Evolutionary conservation across 2,797 vertebrate species (phyloP).

Genomic region (Enteromius unitaeniatus): DNA sequence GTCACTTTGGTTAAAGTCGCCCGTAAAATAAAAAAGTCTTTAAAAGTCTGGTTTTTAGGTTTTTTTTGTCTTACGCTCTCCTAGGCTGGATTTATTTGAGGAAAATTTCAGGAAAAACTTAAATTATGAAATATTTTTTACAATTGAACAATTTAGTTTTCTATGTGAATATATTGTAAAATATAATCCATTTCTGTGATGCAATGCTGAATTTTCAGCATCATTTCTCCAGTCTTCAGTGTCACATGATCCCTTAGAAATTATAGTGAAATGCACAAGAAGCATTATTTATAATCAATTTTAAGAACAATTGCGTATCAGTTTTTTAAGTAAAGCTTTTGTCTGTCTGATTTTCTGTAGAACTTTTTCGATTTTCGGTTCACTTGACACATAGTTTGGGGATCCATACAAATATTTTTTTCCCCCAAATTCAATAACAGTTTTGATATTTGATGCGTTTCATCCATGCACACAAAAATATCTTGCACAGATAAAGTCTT

Average conservation of each 20-base stretch:
- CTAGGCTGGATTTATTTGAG: neutral
- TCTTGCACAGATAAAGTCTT: constrained; percentile 24
- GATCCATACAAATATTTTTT: neutral
- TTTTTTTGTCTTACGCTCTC: neutral
- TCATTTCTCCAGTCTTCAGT: constrained; percentile 4
- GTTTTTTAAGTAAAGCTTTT: neutral
- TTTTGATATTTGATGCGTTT: neutral
- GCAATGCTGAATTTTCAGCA: neutral
- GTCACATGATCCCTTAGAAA: neutral
- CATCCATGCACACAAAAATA: neutral
- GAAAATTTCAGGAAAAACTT: neutral
- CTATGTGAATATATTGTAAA: neutral
- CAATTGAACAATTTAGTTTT: neutral
- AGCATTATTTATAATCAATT: neutral
- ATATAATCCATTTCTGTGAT: neutral
- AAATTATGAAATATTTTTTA: neutral
- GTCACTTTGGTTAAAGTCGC: neutral
- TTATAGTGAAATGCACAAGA: neutral
- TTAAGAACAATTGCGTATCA: neutral
- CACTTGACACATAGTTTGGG: constrained; percentile 6
- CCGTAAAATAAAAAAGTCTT: neutral
- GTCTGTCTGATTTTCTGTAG: neutral
- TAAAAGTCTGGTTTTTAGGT: neutral
- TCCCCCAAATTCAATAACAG: neutral
- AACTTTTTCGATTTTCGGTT: neutral